Percentiles rank a stretch among this genome's conserved stretches.
These are phyloP conservation scores for Aulostomus chinensis DNA, from an alignment of 2,797 vertebrate genomes.

Conservation along the genomic window DNA sequence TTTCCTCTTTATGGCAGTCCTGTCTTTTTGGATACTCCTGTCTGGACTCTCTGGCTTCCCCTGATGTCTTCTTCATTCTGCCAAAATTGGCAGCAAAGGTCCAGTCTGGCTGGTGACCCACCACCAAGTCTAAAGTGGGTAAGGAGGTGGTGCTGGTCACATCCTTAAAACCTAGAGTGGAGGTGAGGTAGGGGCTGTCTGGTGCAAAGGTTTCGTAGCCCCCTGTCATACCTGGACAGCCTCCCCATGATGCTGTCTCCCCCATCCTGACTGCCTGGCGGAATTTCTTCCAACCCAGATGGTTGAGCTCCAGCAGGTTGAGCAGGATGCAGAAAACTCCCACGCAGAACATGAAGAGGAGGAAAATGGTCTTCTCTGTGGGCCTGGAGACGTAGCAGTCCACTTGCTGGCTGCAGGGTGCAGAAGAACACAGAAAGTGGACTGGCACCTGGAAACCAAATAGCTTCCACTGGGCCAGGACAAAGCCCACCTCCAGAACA, in stretches of 20 bases:
- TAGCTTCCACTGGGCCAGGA: conserved; percentile 90
- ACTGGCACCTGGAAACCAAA: conserved; percentile 92
- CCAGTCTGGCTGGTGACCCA: conserved; percentile 74
- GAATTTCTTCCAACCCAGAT: conserved; percentile 89
- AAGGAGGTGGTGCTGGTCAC: conserved; percentile 72
- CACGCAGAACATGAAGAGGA: conserved; percentile 95
- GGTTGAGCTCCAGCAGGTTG: conserved; percentile 93
- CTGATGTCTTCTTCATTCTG: conserved; percentile 22
- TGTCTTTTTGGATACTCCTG: conserved; percentile 17
- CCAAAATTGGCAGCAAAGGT: conserved; percentile 65
- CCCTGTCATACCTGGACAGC: conserved; percentile 8
- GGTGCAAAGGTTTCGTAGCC: conserved; percentile 66
- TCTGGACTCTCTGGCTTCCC: conserved; percentile 11
- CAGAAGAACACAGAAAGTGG: conserved; percentile 83
- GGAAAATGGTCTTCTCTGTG: conserved; percentile 95
- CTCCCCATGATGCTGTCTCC: conserved; percentile 47
- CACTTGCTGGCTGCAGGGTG: conserved; percentile 90
- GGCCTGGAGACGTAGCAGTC: conserved; percentile 96
- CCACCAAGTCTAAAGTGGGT: conserved; percentile 75
- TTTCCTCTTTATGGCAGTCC: conserved; percentile 38
- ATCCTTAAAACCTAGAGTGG: conserved; percentile 61
- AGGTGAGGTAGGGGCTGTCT: conserved; percentile 60
- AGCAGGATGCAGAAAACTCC: conserved; percentile 91
- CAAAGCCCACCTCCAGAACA: conserved; percentile 88
- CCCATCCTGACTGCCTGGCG: conserved; percentile 33